Evolutionary conservation across 37 sponge, comb jelly and placozoan species (phyloP), one percentile per base, ranked within the genome.

Genomic region (Beroe forskalii): DNA sequence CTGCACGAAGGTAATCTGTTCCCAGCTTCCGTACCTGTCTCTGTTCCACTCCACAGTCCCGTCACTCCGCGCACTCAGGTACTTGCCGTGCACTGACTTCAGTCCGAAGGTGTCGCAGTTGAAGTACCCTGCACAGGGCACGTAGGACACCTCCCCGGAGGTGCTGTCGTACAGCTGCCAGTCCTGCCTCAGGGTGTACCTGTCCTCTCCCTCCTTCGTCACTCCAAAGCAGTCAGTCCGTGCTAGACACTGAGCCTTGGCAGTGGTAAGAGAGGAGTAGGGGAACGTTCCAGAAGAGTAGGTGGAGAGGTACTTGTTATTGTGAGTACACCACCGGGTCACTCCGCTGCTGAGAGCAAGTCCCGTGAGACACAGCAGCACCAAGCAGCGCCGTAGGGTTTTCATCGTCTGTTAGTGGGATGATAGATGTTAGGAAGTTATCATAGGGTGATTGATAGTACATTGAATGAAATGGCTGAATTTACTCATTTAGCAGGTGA

Each of bases 121-220:
- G 67, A 64, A 64, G 28, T 64, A 64, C 6, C 67, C 67, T 64
- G 27, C 67, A 64, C 67, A 64, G 27, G 67, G 67, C 67, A 64
- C 67, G 28, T 64, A 64, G n/a, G 67, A n/a, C 30, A 14, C 30
- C 30, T 64, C 67, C 27, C 67, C 67, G 6, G 27, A 25, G 28
- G 67, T 14, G 28, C 67, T 64, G 67, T 64, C 67, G 6, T 25
- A 8, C 30, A 64, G 28, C 6, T 8, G 4, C 67, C n/a, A 27
- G 67, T 64, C 67, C 67, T 64, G 8, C 28, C 67, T 14, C 6
- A 64, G 28, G 67, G 67, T 64, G 67, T 64, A 64, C 30, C 67
- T 25, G 28, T 25, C 67, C n/a, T n/a, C n/a, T 25, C 67, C 67
- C 67, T 64, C 67, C 20, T n/a, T 14, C 24, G 67, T 64, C 24